phyloP scores from a whole-genome alignment of 2,113 vertebrate species.

The Pantherophis guttatus region DNA sequence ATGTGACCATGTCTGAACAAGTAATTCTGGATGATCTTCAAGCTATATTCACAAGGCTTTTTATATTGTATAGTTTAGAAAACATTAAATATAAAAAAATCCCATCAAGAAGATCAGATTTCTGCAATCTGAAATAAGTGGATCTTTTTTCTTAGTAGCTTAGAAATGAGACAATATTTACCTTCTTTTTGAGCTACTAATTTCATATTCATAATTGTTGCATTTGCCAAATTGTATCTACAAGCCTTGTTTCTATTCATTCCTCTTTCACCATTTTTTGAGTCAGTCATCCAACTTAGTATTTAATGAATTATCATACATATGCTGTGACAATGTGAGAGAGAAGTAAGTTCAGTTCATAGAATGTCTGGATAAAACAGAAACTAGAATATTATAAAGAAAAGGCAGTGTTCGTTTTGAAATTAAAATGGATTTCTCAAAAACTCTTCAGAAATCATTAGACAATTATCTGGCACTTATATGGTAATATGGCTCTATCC shows the following conservation, averaged over 20 bases:
- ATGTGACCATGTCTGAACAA: neutral
- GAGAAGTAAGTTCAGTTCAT: neutral
- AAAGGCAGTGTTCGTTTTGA: neutral
- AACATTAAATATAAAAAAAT: neutral
- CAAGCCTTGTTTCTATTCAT: neutral
- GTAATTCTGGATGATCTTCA: neutral
- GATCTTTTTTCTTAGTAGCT: neutral
- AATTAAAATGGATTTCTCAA: neutral
- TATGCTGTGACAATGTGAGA: neutral
- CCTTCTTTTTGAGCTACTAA: neutral
- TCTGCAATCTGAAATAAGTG: neutral
- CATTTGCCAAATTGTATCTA: neutral
- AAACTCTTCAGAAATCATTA: neutral
- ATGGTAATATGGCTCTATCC: neutral
- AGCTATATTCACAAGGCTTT: neutral
- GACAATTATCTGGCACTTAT: neutral
- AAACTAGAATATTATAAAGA: neutral
- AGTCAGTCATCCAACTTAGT: neutral
- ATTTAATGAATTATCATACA: neutral
- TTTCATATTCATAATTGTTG: neutral
- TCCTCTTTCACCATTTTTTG: neutral
- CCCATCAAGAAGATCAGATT: neutral
- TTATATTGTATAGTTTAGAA: neutral
- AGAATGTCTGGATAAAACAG: neutral
- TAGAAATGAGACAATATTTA: neutral